A percentile compares a stretch with the other conserved stretches of the same genome.
Conservation (phyloP, 2,113 vertebrate genomes). For the Gorilla gorilla region DNA sequence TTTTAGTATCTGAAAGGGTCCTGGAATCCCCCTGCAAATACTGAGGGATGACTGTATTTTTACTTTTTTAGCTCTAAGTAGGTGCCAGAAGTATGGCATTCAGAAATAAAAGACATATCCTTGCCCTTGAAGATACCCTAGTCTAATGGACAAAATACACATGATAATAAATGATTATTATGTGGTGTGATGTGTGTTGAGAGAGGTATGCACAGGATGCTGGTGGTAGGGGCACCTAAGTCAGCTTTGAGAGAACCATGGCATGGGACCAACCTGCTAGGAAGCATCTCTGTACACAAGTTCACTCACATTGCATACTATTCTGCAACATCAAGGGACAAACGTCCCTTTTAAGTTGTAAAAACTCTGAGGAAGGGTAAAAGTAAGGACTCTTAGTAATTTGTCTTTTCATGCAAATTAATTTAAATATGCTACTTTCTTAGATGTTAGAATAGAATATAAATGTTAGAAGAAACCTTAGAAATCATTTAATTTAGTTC, state of each 20-base stretch:
- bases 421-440: constrained; percentile 29
- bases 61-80: neutral
- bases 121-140: neutral
- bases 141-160: neutral
- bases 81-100: neutral
- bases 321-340: neutral
- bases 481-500: neutral
- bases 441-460: constrained; percentile 13
- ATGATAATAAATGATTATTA: neutral
- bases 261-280: too few relatives aligned
- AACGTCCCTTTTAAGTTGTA: neutral
- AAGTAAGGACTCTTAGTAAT: neutral
- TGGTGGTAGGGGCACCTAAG: neutral
- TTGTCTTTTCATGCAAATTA: constrained; percentile 1
- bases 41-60: neutral
- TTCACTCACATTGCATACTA: neutral
- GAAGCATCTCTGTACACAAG: neutral
- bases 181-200: neutral
- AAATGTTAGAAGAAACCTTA: neutral
- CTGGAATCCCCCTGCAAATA: neutral
- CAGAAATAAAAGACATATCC: neutral
- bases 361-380: neutral
- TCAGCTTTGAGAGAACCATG: neutral
- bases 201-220: neutral
- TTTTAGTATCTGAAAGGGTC: neutral